Conservation (phyloP, 1,140 invertebrate species). For the Drosophila repleta region DNA sequence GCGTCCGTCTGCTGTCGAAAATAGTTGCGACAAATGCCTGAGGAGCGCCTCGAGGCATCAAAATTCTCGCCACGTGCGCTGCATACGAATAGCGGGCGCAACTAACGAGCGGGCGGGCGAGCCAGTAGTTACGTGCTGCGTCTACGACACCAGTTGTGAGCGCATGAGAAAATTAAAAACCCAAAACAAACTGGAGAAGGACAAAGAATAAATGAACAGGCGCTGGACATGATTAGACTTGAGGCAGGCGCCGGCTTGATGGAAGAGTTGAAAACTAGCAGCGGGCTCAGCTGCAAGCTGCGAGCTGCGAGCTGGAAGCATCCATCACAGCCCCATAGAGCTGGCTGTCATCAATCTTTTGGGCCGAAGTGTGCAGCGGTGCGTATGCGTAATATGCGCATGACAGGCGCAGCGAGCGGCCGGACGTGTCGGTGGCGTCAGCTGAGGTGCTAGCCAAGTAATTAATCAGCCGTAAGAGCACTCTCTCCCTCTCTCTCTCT, state of each 20-base stretch:
- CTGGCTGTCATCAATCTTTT: slow-evolving; percentile 31
- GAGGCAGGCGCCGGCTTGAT: neutral
- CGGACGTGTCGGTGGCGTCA: neutral
- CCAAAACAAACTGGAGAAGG: neutral
- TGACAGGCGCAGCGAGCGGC: slow-evolving; percentile 3
- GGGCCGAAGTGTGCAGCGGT: slow-evolving; percentile 17
- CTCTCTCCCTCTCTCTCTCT: neutral
- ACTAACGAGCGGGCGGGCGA: slow-evolving; percentile 4
- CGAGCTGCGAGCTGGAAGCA: neutral
- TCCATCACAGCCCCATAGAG: slow-evolving; percentile 14
- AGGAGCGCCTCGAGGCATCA: slow-evolving; percentile 1
- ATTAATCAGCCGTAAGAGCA: slow-evolving; percentile 20
- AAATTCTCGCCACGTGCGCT: slow-evolving; percentile 44
- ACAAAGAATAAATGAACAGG: neutral
- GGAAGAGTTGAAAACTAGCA: neutral
- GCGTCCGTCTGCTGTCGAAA: slow-evolving; percentile 60
- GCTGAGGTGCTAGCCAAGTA: slow-evolving; percentile 12
- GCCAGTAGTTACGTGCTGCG: slow-evolving; percentile 3
- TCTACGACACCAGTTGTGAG: slow-evolving; percentile 7
- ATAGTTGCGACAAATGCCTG: slow-evolving; percentile 59
- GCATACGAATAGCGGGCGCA: slow-evolving; percentile 15
- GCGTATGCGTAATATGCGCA: slow-evolving; percentile 32
- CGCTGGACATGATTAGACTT: slow-evolving; percentile 10
- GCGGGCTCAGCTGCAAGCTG: neutral
- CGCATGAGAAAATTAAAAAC: slow-evolving; percentile 15